These are phyloP conservation scores for Fistularia tabacaria DNA, from an alignment of 2,797 vertebrate species.

Conservation along the genomic window DNA sequence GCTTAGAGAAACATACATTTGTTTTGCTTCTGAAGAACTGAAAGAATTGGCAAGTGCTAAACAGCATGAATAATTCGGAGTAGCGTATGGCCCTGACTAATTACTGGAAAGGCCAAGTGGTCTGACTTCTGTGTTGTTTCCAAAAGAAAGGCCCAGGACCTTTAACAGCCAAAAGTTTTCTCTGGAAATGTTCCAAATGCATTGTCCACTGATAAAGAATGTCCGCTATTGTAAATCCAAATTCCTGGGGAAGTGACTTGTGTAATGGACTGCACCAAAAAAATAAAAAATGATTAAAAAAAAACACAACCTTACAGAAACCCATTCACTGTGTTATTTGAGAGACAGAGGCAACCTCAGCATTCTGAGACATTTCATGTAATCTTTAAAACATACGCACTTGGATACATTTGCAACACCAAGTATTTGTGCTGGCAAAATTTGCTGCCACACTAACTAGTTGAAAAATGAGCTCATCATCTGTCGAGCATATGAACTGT, in stretches of 20 bases:
- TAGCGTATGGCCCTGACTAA: slow-evolving; percentile 3
- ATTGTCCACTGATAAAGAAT: not conserved
- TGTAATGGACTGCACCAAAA: no score
- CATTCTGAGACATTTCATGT: not conserved
- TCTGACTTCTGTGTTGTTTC: slow-evolving; percentile 4
- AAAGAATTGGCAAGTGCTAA: slow-evolving; percentile 30
- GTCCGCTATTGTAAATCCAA: not conserved
- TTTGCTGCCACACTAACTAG: no score
- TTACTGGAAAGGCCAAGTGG: slow-evolving; percentile 16
- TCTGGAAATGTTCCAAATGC: slow-evolving; percentile 3
- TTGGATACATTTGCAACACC: no score
- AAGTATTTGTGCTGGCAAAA: no score
- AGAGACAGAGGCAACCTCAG: not conserved
- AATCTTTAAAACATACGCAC: no score
- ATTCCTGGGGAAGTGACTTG: slow-evolving; percentile 8
- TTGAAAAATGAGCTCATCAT: not conserved
- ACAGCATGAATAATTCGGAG: slow-evolving; percentile 35
- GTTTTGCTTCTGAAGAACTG: slow-evolving; percentile 15
- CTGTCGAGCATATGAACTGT: slow-evolving; percentile 1
- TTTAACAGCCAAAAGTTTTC: no score
- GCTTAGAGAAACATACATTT: slow-evolving; percentile 17
- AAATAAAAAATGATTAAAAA: no score
- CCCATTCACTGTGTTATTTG: slow-evolving; percentile 1
- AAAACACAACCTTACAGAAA: no score
- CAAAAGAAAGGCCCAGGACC: not conserved